These are phyloP conservation scores for Neofelis nebulosa DNA, from an alignment of 2,113 vertebrate genomes.

Conservation along the genomic window DNA sequence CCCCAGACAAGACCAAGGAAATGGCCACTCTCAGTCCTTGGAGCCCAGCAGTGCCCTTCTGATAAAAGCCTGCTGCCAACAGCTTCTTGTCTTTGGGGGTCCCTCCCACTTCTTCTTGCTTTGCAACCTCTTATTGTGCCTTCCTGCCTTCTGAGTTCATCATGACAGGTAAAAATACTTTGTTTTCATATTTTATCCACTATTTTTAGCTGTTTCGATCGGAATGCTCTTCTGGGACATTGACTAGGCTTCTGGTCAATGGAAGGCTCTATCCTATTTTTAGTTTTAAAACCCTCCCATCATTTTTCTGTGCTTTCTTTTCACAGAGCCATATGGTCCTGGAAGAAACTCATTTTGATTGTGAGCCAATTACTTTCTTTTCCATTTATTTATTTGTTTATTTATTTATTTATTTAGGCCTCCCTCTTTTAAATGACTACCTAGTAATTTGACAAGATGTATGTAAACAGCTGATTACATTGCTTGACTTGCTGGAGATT, in stretches of 20 bases:
- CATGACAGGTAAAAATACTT: neutral
- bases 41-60: neutral
- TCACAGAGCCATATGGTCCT: neutral
- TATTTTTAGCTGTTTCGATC: neutral
- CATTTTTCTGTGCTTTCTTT: neutral
- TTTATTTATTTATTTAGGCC: neutral
- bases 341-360: slow-evolving; percentile 29
- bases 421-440: slow-evolving; percentile 5
- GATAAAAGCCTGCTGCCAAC: neutral
- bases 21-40: neutral
- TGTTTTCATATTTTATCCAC: neutral
- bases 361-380: neutral
- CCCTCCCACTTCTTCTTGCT: neutral
- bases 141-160: neutral
- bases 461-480: slow-evolving; percentile 4
- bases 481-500: neutral
- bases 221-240: neutral
- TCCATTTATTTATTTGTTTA: neutral
- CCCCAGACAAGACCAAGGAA: accelerated
- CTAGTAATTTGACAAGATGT: slow-evolving; percentile 30
- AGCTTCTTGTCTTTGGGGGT: neutral
- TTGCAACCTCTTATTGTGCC: neutral
- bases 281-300: neutral
- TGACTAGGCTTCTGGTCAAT: neutral
- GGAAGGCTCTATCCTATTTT: neutral